Percentiles rank a stretch among this genome's conserved stretches.
These are phyloP conservation scores for Halcyon chelicuti DNA, from an alignment of 2,797 vertebrate genomes.

Conservation along the genomic window DNA sequence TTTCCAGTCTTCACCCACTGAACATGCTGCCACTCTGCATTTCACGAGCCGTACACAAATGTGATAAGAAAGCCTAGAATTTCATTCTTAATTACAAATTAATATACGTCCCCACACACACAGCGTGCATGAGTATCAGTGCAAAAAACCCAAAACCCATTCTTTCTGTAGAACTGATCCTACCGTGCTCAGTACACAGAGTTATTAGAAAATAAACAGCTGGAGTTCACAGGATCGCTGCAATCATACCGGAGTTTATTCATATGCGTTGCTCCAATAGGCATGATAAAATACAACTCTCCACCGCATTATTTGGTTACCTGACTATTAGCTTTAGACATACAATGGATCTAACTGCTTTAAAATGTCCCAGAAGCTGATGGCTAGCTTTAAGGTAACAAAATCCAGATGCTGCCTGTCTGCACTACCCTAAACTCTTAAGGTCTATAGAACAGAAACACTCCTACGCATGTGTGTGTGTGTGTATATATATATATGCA, in stretches of 20 bases:
- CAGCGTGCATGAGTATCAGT: background rate
- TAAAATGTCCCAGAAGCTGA: constrained; percentile 78
- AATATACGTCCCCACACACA: background rate
- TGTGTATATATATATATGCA: background rate
- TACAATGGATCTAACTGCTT: constrained; percentile 72
- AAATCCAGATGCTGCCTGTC: constrained; percentile 80
- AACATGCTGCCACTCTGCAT: background rate
- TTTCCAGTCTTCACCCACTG: background rate
- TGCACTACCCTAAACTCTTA: constrained; percentile 48
- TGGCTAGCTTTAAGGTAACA: constrained; percentile 77
- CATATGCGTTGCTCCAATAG: background rate
- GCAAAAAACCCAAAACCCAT: background rate
- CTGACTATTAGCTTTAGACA: constrained; percentile 66
- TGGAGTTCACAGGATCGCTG: background rate
- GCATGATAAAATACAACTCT: constrained; percentile 31
- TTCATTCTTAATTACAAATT: constrained; percentile 25
- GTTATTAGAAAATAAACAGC: constrained; percentile 6
- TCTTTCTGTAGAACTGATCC: constrained; percentile 30
- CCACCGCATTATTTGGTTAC: constrained; percentile 63
- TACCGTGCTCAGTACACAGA: background rate
- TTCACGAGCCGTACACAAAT: background rate
- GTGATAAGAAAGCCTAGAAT: background rate
- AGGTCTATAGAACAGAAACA: constrained; percentile 32
- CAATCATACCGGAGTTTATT: constrained; percentile 37
- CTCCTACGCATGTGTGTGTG: background rate